Evolutionary conservation across 1,140 invertebrate species (phyloP), one percentile per base, ranked within the genome.

Genomic region (Anadara kagoshimensis): DNA sequence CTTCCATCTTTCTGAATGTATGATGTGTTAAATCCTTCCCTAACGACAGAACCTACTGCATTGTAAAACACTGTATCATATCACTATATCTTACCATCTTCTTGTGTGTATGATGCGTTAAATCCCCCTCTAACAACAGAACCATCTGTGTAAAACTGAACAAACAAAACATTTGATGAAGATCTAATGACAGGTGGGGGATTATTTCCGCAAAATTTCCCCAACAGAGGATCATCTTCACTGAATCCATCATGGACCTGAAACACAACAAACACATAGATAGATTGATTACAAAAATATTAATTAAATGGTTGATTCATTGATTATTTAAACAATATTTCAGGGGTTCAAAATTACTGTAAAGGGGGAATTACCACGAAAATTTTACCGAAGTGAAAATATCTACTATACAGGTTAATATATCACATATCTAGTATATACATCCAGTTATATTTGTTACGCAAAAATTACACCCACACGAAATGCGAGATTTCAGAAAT

Each of bases 131-230:
- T 92, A 83, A 96, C 94, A 4, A 97, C 94, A 29, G 94, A 94
- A n/a, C 93, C 92, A 88, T 99, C 97, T 0, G 96, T 96, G 84
- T 96, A 96, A 85, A 99, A 98, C 0, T 96, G 93, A 91, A 99
- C 95, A 77, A 95, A 96, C 91, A 99, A 93, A 83, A 96, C 93
- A 90, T 98, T 98, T 20, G 94, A 93, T 0, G 94, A 94, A 0
- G 97, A 94, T 0, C 95, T 91, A 20, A 99, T 94, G 4, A 68
- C 29, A 0, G 95, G 94, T 0, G 97, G 96, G 18, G 94, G 90
- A 85, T 96, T 96, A 18, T 92, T 93, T 4, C 97, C 97, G 86
- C 97, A 99, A 85, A 97, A 98, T 69, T 93, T 91, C 3, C 96
- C 97, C 20, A 98, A 88, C 0, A 93, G 92, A n/a, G 92, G 92